Base-by-base conservation (phyloP, 2,113 vertebrate species). In the Rhipidura dahli region DNA sequence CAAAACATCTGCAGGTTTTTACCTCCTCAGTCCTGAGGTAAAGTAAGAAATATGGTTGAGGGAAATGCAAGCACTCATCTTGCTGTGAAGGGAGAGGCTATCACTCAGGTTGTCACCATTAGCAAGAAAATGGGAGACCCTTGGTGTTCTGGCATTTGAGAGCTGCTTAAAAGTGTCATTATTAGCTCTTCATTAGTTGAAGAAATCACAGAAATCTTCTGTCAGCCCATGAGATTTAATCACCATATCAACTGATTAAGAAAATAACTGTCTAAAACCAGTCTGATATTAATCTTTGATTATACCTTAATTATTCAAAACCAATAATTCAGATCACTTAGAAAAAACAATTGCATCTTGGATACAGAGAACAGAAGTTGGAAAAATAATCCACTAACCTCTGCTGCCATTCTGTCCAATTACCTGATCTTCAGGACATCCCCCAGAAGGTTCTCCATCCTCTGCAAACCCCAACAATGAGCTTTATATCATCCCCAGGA, bases 391-490 rank as follows among this genome's bases (percentile, higher is more conserved):
- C 30, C 69, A 35, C 22, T 61, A 53, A 42, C 4, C 2, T 73
- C 16, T 69, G 44, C 28, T 1, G 0, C 39, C 1, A 0, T 31
- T 87, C 18, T 71, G 45, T 37, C 50, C 70, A 56, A 5, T 24
- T 71, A 50, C 11, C 51, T 66, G 37, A 31, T 28, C 26, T 61
- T 28, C 0, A 1, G 47, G 20, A 53, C 51, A 28, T 51, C 64
- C 65, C 42, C 51, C 23, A 42, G 37, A 44, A 78, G 39, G 39
- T 51, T 60, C 15, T 87, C 21, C 35, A 83, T 33, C 47, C 60
- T 66, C 18, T 2, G 21, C 28, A 94, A 42, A 70, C 39, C 17
- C 3, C 3, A 72, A 54, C 49, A 83, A 39, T 30, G 17, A 20
- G 17, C 35, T 57, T 56, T 71, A 18, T 56, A 49, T 53, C n/a